Evolutionary conservation across 2,797 vertebrate species (phyloP).

Genomic region (Phataginus tetradactyla): DNA sequence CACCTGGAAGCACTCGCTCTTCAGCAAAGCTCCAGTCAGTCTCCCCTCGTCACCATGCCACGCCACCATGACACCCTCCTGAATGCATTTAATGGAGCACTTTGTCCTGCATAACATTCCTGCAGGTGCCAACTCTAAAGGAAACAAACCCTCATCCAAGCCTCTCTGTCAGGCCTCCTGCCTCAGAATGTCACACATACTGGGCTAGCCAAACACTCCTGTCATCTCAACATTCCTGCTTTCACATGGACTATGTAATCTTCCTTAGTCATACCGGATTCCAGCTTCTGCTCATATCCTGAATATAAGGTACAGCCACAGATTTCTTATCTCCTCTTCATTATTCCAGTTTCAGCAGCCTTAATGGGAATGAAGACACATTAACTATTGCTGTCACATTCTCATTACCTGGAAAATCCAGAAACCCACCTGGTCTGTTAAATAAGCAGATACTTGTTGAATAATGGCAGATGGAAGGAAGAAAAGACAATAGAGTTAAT

Average conservation of each 20-base stretch:
- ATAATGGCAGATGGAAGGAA: not conserved
- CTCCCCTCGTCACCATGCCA: not conserved
- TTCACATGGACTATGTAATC: not conserved
- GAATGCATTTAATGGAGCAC: not conserved
- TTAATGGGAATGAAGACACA: not conserved
- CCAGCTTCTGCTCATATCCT: not conserved
- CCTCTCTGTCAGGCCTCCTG: not conserved
- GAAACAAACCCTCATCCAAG: not conserved
- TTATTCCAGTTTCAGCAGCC: not conserved
- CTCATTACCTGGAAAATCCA: conserved; percentile 8
- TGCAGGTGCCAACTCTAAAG: not conserved
- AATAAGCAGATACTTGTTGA: not conserved
- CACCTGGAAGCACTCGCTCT: not conserved
- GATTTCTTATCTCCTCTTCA: not conserved
- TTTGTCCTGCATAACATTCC: not conserved
- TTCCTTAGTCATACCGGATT: not conserved
- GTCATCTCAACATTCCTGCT: not conserved
- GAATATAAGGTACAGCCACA: not conserved
- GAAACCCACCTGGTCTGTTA: not conserved
- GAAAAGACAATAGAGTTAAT: not conserved
- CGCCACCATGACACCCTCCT: not conserved
- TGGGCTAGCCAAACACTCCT: not conserved
- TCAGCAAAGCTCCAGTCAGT: not conserved
- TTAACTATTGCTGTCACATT: not conserved
- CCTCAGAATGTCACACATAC: not conserved